Conservation (phyloP, 2,888 invertebrate species). For the Cataglyphis livida region DNA sequence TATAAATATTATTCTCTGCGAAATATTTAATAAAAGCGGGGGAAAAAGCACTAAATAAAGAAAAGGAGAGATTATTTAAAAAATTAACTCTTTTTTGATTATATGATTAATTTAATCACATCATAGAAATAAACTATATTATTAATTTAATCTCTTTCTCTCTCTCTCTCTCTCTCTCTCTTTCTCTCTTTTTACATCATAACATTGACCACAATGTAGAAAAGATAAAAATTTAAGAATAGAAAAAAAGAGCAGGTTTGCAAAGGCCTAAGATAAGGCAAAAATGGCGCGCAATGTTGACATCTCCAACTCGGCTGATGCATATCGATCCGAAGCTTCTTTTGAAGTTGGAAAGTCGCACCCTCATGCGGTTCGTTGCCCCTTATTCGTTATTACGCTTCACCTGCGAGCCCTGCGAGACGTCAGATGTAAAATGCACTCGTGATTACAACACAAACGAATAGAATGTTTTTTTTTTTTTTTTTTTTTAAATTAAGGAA, state of each 20-base stretch:
- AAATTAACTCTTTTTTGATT: not conserved
- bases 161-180: not conserved
- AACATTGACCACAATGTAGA: not conserved
- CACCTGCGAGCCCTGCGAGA: slow-evolving; percentile 56
- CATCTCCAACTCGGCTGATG: not conserved
- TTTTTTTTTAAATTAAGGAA: not conserved
- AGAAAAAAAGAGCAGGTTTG: not conserved
- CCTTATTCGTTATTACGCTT: slow-evolving; percentile 70
- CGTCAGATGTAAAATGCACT: slow-evolving; percentile 63
- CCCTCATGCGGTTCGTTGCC: slow-evolving; percentile 65
- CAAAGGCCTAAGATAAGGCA: not conserved
- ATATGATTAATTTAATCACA: too few species aligned
- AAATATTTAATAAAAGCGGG: not conserved
- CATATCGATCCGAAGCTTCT: slow-evolving; percentile 65
- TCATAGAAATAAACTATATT: not conserved
- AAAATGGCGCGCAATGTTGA: slow-evolving; percentile 22
- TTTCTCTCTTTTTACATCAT: not conserved
- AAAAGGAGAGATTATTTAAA: not conserved
- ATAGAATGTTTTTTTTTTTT: not conserved
- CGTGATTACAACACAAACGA: slow-evolving; percentile 44
- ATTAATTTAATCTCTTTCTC: not conserved
- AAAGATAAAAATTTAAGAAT: not conserved
- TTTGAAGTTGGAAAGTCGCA: slow-evolving; percentile 61
- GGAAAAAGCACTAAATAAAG: not conserved
- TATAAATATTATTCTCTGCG: not conserved